Base-by-base conservation (phyloP, 1,140 invertebrate species). In the Linepithema humile region DNA sequence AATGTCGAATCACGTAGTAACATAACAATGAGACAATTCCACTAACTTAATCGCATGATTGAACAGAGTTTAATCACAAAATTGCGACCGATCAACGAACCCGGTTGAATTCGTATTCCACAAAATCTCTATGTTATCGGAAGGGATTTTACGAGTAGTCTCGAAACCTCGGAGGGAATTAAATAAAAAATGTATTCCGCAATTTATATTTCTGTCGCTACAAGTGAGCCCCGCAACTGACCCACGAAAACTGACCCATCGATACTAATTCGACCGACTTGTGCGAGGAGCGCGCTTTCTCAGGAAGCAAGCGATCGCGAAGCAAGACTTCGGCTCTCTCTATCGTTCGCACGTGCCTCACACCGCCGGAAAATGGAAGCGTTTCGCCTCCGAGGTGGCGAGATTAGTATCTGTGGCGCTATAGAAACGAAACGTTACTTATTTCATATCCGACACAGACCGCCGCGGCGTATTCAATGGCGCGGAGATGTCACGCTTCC, bases 361-460 rank as follows among this genome's bases (percentile, higher is more conserved):
- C 26, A 77, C 64, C 62, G 80, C 12, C 45, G 64, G 43, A 72
- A 83, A 84, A 88, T 87, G 75, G 72, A 55, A 48, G 57, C 40
- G 80, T 72, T 62, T 50, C 86, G 85, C 83, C 35, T 69, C 12
- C 64, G 40, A 87, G 77, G 85, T 40, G 43, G 64, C 74, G 40
- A 88, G 86, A 88, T 88, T 85, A 85, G 86, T 85, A 88, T 87
- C 87, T 87, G 48, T 43, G 26, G 26, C 6, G 26, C 82, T 59
- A 69, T 74, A 69, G 80, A 70, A 67, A 65, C 75, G 87, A 75
- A 82, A 82, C 75, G 87, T 85, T 85, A 85, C 83, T 88, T 85
- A 84, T 87, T 87, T 80, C 82, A 82, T 64, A 59, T 64, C 48
- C 85, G 82, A 82, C 82, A 62, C 64, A 64, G 26, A 64, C 50